phyloP scores from a whole-genome alignment of 2,113 vertebrate species.

The Panthera uncia region DNA sequence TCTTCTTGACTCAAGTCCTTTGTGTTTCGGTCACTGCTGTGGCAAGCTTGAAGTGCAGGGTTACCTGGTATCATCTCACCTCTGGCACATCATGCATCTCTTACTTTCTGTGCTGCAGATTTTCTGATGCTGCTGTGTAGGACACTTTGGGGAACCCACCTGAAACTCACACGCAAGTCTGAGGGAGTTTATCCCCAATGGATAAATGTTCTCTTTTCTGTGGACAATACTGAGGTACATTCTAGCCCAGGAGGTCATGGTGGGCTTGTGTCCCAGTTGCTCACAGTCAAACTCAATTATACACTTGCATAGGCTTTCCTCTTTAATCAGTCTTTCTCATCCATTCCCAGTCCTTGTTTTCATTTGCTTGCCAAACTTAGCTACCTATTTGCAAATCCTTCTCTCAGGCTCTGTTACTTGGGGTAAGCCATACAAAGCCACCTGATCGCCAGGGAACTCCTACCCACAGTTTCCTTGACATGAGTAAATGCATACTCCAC shows the following conservation, averaged over 20 bases:
- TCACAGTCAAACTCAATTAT: neutral
- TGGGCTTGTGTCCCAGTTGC: neutral
- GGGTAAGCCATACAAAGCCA: neutral
- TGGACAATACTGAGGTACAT: neutral
- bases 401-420: neutral
- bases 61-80: neutral
- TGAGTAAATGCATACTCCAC: neutral
- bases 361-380: neutral
- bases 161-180: neutral
- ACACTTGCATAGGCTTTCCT: neutral
- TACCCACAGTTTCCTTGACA: too few relatives aligned
- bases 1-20: neutral
- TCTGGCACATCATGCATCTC: neutral
- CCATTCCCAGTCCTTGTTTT: neutral
- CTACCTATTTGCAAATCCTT: neutral
- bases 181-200: neutral
- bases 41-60: neutral
- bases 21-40: neutral
- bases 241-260: neutral
- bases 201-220: neutral
- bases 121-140: neutral
- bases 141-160: neutral
- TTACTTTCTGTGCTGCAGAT: neutral
- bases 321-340: neutral
- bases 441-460: neutral